Percentiles rank a stretch among this genome's conserved stretches.
Conservation (phyloP, 2,888 invertebrate species). For the Cheilosia vulpina region DNA sequence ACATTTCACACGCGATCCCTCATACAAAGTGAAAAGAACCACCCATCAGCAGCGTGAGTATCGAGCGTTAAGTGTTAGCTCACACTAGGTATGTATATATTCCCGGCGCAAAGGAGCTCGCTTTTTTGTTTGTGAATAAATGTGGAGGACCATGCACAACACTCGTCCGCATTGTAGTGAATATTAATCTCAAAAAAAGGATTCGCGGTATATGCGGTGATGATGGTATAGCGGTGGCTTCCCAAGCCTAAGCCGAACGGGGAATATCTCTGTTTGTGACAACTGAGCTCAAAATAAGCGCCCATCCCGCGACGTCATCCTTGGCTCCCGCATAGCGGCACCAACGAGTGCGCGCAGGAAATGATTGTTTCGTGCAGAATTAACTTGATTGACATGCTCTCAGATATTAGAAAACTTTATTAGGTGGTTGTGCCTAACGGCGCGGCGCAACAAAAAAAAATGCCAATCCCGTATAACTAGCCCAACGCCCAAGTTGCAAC, state of each 20-base stretch:
- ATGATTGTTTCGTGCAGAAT: conserved; percentile 74
- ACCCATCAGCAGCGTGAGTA: conserved; percentile 1
- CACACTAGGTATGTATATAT: neutral
- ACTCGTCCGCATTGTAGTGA: conserved; percentile 41
- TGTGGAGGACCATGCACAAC: conserved; percentile 9
- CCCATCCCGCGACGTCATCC: neutral
- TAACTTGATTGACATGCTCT: conserved; percentile 71
- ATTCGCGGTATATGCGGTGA: conserved; percentile 29
- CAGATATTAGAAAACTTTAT: conserved; percentile 70
- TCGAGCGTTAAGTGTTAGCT: neutral
- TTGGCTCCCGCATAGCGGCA: too few relatives aligned
- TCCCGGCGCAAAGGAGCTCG: conserved; percentile 4
- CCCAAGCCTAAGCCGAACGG: conserved; percentile 45
- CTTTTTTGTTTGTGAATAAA: conserved; percentile 11
- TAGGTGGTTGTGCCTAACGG: conserved; percentile 36
- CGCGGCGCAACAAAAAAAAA: neutral
- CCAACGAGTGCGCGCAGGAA: conserved; percentile 50
- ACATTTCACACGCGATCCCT: conserved; percentile 72
- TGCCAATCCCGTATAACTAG: conserved; percentile 33
- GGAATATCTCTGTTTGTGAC: conserved; percentile 63
- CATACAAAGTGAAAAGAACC: conserved; percentile 29
- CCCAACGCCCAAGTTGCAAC: neutral
- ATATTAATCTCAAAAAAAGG: conserved; percentile 60
- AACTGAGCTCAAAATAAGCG: neutral
- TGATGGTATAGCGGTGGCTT: conserved; percentile 61